phyloP scores from a whole-genome alignment of 2,888 invertebrate genomes.

The Exephanes ischioxanthus region DNA sequence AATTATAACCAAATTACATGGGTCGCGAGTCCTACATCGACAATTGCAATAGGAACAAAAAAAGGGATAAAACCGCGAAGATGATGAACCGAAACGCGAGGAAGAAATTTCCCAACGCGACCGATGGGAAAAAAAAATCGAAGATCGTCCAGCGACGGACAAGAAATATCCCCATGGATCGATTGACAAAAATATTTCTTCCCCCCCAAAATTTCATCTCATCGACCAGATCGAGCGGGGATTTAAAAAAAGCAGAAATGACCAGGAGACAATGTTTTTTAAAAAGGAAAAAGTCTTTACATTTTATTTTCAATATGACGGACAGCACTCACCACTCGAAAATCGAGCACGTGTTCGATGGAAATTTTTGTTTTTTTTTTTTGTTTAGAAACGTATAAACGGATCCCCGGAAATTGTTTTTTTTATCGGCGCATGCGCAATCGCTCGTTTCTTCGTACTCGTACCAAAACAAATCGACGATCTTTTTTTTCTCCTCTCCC shows the following conservation, averaged over 20 bases:
- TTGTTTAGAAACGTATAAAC: conserved; percentile 77
- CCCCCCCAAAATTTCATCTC: background rate
- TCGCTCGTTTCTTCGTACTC: conserved; percentile 1
- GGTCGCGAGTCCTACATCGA: conserved; percentile 82
- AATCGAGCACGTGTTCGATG: conserved; percentile 36
- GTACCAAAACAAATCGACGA: conserved; percentile 31
- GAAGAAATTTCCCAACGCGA: conserved; percentile 38
- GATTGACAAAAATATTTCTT: conserved; percentile 68
- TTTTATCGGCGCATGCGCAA: background rate
- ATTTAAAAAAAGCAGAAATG: background rate
- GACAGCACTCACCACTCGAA: conserved; percentile 47
- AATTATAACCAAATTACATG: background rate
- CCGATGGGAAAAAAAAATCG: conserved; percentile 55
- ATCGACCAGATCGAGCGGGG: background rate
- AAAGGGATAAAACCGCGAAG: conserved; percentile 67
- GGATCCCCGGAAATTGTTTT: conserved; percentile 55
- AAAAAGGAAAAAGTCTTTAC: conserved; percentile 55
- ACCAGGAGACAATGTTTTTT: conserved; percentile 9
- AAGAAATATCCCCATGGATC: conserved; percentile 72
- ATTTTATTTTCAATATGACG: conserved; percentile 60
- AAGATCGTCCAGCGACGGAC: conserved; percentile 40
- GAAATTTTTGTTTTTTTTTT: conserved; percentile 49
- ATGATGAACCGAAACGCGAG: conserved; percentile 60
- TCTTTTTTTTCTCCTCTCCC: background rate
- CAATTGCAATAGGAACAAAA: conserved; percentile 75